Percentiles rank a stretch among this genome's conserved stretches.
phyloP scores from a whole-genome alignment of 1,140 invertebrate genomes.

The Lepidostoma basale region DNA sequence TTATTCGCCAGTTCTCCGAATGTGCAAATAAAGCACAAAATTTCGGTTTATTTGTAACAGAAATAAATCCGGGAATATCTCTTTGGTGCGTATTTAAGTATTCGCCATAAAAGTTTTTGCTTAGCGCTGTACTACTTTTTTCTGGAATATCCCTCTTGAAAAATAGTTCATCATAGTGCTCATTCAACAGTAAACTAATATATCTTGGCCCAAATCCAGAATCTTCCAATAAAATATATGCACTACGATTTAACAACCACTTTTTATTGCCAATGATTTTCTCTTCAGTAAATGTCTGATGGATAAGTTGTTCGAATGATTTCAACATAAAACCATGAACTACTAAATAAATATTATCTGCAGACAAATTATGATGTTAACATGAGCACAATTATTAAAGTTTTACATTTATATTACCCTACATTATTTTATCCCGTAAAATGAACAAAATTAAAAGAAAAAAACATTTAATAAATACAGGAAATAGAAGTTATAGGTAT shows the following conservation, averaged over 20 bases:
- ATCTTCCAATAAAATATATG: constrained; percentile 1
- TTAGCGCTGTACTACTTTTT: background rate
- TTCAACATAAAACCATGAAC: constrained; percentile 6
- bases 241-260: constrained; percentile 20
- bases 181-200: constrained; percentile 22
- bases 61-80: no score
- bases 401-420: background rate
- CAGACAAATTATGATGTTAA: background rate
- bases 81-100: no score
- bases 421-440: background rate
- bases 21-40: no score
- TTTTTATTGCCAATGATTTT: constrained; percentile 23
- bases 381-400: background rate
- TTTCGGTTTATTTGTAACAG: no score
- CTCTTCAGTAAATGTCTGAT: constrained; percentile 21
- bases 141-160: background rate
- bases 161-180: constrained; percentile 10
- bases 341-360: background rate
- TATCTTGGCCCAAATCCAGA: constrained; percentile 14
- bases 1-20: no score
- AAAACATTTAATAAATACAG: background rate
- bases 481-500: background rate
- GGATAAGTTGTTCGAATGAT: constrained; percentile 18
- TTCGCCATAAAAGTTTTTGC: no score
- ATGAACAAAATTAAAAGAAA: background rate